Conservation (phyloP, 2,797 vertebrate species). For the Rhabdomys pumilio region DNA sequence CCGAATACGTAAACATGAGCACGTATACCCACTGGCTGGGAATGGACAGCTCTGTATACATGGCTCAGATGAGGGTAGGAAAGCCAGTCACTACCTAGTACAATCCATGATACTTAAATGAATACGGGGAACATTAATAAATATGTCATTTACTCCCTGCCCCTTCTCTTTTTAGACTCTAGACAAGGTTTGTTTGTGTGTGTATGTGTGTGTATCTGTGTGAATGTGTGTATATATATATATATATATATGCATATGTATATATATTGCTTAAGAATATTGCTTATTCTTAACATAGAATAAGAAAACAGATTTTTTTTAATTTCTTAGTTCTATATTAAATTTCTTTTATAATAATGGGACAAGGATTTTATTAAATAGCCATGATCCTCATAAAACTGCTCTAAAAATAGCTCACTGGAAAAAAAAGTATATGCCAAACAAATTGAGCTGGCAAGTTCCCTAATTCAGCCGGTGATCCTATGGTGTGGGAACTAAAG, state of each 20-base stretch:
- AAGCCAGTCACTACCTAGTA: conserved; percentile 48
- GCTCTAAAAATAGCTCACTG: conserved; percentile 52
- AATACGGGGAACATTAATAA: conserved; percentile 31
- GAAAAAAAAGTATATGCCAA: conserved; percentile 66
- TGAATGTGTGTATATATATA: neutral
- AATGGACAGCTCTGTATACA: neutral
- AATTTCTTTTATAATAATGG: conserved; percentile 64
- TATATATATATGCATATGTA: rapidly evolving
- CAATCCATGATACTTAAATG: neutral
- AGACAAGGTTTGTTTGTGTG: neutral
- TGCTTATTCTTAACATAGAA: conserved; percentile 69
- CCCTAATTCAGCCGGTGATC: neutral
- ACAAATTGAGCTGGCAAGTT: neutral
- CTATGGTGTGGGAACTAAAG: conserved; percentile 22
- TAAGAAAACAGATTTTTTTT: neutral
- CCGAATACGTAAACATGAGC: rapidly evolving
- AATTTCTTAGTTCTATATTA: conserved; percentile 37
- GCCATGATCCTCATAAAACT: conserved; percentile 6
- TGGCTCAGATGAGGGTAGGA: neutral
- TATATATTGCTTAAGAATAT: neutral
- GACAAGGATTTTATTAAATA: neutral
- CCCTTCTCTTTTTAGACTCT: neutral
- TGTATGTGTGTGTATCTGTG: neutral
- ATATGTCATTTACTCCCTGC: conserved; percentile 41
- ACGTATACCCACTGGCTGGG: rapidly evolving